Evolutionary conservation across 1,140 invertebrate genomes (phyloP), one percentile per base, ranked within the genome.

Genomic region (Oryctes rhinoceros): DNA sequence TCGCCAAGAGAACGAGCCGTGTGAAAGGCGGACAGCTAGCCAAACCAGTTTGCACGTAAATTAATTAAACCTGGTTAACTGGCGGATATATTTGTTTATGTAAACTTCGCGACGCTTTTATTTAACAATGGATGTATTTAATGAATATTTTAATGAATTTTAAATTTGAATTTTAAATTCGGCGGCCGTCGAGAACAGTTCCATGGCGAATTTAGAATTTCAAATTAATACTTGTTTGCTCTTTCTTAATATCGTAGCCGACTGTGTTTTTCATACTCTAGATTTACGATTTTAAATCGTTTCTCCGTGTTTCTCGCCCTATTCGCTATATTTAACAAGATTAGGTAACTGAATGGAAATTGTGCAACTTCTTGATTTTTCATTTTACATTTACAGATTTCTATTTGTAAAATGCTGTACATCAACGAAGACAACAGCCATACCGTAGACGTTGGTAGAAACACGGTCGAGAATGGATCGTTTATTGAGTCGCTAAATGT

Each of bases 121-220:
- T 37, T 71, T 71, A 71, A 71, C 65, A 24, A 37, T 24, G 65
- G 65, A 71, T 35, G 65, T 71, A 37, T 37, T 62, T 71, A 71
- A 71, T 71, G 65, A 71, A 71, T 71, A 71, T 71, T 71, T 71
- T 71, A 71, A 71, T 71, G 65, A 71, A 71, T 71, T 71, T 71
- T 24, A 35, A 71, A 24, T 71, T 71, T 71, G 24, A 30, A 71
- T 71, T 71, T 35, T 71, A 71, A 71, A 71, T 71, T 30, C 11
- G 37, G 24, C 24, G 11, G 65, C 53, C 6, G 15, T 6, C 53
- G 15, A 13, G 65, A 24, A 71, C 18, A 10, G 7, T 5, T 9
- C 20, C 0, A 9, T 3, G 3, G 65, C 24, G 53, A 59, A 59
- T 59, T 71, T 71, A 35, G 15, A 71, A 35, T 37, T 71, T 71